phyloP scores from a whole-genome alignment of 2,113 vertebrate genomes.

The Ciconia boyciana region DNA sequence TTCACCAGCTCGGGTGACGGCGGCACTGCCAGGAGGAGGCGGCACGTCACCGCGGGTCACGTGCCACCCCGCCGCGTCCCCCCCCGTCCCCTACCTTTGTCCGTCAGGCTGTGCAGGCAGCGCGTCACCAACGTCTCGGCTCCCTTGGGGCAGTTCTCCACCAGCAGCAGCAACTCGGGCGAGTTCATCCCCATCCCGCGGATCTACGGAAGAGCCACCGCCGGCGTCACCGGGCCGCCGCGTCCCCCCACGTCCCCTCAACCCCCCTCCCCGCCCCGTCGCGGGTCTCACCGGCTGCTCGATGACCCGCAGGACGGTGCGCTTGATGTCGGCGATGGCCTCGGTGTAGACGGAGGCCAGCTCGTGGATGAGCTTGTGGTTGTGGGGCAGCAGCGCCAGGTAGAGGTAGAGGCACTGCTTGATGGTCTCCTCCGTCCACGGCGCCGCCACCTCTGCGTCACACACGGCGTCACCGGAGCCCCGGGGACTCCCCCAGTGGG shows the following conservation, averaged over 20 bases:
- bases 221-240: slow-evolving; percentile 2
- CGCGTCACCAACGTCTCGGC: slow-evolving; percentile 92
- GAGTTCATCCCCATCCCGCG: slow-evolving; percentile 98
- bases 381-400: slow-evolving; percentile 89
- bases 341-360: slow-evolving; percentile 92
- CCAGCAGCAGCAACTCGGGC: slow-evolving; percentile 89
- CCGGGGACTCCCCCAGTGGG: fast-evolving
- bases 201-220: slow-evolving; percentile 65
- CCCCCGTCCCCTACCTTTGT: slow-evolving; percentile 81
- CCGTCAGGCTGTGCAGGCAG: slow-evolving; percentile 92
- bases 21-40: slow-evolving; percentile 73
- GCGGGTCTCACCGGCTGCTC: slow-evolving; percentile 82
- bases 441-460: slow-evolving; percentile 86
- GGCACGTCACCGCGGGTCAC: fast-evolving
- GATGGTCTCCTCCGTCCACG: slow-evolving; percentile 93
- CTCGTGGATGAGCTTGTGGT: slow-evolving; percentile 93
- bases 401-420: slow-evolving; percentile 96
- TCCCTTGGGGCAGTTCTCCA: slow-evolving; percentile 95
- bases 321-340: slow-evolving; percentile 95
- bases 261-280: too few relatives aligned
- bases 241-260: not conserved
- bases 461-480: fast-evolving
- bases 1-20: slow-evolving; percentile 95
- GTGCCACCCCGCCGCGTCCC: fast-evolving
- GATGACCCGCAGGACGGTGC: slow-evolving; percentile 89